phyloP scores from a whole-genome alignment of 2,797 vertebrate species.

The Delichon dasypus region DNA sequence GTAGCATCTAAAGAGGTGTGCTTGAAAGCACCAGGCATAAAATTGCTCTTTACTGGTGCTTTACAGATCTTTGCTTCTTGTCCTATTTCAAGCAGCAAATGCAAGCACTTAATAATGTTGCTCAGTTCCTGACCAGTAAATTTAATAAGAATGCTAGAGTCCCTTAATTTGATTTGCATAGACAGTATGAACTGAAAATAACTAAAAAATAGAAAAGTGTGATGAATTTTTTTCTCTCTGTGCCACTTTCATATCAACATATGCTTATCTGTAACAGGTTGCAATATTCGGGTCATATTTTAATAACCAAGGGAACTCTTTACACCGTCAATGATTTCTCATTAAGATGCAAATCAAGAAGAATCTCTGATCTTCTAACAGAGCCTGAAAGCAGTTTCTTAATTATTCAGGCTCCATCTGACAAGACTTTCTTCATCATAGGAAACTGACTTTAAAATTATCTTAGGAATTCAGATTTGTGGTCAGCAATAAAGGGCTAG shows the following conservation, averaged over 20 bases:
- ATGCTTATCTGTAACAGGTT: not conserved
- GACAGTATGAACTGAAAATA: not conserved
- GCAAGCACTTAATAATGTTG: not conserved
- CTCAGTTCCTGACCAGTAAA: not conserved
- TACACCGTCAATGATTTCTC: not conserved
- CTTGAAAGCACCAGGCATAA: not conserved
- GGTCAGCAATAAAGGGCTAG: not conserved
- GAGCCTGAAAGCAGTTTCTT: not conserved
- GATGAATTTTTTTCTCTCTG: not conserved
- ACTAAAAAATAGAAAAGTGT: not conserved
- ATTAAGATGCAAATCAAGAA: constrained; percentile 34
- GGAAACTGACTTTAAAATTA: not conserved
- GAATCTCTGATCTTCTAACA: not conserved
- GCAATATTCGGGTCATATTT: not conserved
- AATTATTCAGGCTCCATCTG: constrained; percentile 24
- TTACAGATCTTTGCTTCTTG: not conserved
- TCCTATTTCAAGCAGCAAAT: not conserved
- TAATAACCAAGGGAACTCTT: constrained; percentile 18
- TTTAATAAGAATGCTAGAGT: not conserved
- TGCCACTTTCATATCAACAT: not conserved
- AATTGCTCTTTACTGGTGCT: not conserved
- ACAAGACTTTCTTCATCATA: not conserved
- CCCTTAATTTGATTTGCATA: not conserved
- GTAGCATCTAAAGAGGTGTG: not conserved
- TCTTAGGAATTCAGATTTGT: not conserved